Conservation (phyloP, 2,888 invertebrate species). For the Drosophila mettleri region DNA sequence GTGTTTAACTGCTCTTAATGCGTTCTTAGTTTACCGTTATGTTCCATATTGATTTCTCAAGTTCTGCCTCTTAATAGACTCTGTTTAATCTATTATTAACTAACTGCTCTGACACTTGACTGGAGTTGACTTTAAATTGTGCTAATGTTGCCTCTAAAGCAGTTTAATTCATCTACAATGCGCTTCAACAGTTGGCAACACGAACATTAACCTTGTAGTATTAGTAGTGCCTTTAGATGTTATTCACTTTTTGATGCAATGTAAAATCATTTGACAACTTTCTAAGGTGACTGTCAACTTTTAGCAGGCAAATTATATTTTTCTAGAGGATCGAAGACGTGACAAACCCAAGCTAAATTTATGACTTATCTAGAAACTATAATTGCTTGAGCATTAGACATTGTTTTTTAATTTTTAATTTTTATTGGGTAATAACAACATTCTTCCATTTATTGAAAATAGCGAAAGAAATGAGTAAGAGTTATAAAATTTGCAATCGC, state of each 20-base stretch:
- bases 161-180: not conserved
- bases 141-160: not conserved
- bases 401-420: not conserved
- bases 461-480: not conserved
- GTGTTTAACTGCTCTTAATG: conserved; percentile 32
- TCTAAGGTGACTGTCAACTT: not conserved
- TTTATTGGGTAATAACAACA: not conserved
- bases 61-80: conserved; percentile 12
- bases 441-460: not conserved
- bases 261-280: not conserved
- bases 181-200: not conserved
- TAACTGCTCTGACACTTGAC: conserved; percentile 7
- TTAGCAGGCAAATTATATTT: not conserved
- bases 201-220: not conserved
- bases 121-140: not conserved
- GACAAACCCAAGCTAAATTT: not conserved
- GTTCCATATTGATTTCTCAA: conserved; percentile 9
- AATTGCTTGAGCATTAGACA: not conserved
- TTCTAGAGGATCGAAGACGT: too few species aligned
- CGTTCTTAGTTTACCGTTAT: conserved; percentile 44
- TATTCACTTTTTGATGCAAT: not conserved
- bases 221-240: not conserved
- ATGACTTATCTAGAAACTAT: not conserved
- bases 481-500: conserved; percentile 10
- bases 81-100: not conserved